phyloP scores from a whole-genome alignment of 2,888 invertebrate species.

The Apomyelois bistriatella region DNA sequence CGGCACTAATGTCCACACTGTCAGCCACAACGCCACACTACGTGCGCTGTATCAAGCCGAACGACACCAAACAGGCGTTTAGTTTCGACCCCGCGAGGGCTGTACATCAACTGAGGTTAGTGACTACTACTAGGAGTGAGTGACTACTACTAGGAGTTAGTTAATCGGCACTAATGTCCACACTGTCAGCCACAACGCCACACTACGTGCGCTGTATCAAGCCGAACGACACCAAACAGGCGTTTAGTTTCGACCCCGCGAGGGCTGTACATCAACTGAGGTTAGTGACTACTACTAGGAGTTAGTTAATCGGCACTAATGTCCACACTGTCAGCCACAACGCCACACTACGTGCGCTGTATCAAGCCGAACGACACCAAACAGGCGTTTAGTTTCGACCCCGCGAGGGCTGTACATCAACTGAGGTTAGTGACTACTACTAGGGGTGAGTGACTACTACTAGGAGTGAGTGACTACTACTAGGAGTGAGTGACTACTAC shows the following conservation, averaged over 20 bases:
- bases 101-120: conserved; percentile 88
- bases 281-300: conserved; percentile 28
- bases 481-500: conserved; percentile 33
- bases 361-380: conserved; percentile 97
- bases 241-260: conserved; percentile 91
- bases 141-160: no score
- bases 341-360: conserved; percentile 98
- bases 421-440: conserved; percentile 64
- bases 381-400: conserved; percentile 91
- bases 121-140: no score
- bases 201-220: conserved; percentile 99
- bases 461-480: no score
- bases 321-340: conserved; percentile 95
- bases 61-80: conserved; percentile 92
- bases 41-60: conserved; percentile 98
- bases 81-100: conserved; percentile 92
- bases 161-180: conserved; percentile 95
- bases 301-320: conserved; percentile 88
- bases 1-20: conserved; percentile 94
- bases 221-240: conserved; percentile 92
- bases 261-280: conserved; percentile 92
- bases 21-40: conserved; percentile 99
- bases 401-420: conserved; percentile 92
- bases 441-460: conserved; percentile 40
- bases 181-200: conserved; percentile 96